Base-by-base conservation (phyloP, 2,797 vertebrate genomes). In the Syngnathus acus region DNA sequence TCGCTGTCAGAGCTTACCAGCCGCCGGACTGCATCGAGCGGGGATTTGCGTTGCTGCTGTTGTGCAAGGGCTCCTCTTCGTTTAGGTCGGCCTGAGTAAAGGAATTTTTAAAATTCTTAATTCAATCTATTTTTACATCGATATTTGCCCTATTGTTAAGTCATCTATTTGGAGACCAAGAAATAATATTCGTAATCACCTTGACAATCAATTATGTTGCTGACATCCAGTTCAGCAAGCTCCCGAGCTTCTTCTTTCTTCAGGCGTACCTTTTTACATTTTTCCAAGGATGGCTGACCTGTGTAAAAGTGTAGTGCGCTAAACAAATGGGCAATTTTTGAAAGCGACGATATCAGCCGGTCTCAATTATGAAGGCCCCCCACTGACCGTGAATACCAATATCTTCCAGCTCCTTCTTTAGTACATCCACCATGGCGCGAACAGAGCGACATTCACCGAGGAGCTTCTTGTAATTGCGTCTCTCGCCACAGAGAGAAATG, bases 381-480 rank as follows among this genome's bases (percentile, higher is more conserved):
- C 14, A 78, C 82, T 78, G 45, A 72, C 82, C 94, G 67, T 89
- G 61, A n/a, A 95, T 87, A 59, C 94, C 94, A 14, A 95, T 88
- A 9, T 91, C 87, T 78, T 93, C 90, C 62, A 95, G 88, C 68
- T 93, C 90, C 67, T 86, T 90, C 73, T 89, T 92, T 32, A 95
- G 86, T 55, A 89, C 78, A 45, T 81, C 70, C 65, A 93, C 86
- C 63, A 89, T 86, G 11, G 93, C 73, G 59, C 80, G 88, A 65
- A 85, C 71, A 0, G 93, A 91, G 23, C 43, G 67, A 54, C 93
- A 94, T 67, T 73, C 76, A 0, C 83, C 87, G 0, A 95, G 78
- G 38, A 95, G 87, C 74, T 93, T 94, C 81, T 94, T 95, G 78
- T 94, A 96, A 75, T 94, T 94, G 16, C 77, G 84, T 58, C 81